A percentile compares a stretch with the other conserved stretches of the same genome.
These are phyloP conservation scores for Tylochromis polylepis DNA, from an alignment of 2,113 vertebrate genomes.

Conservation along the genomic window DNA sequence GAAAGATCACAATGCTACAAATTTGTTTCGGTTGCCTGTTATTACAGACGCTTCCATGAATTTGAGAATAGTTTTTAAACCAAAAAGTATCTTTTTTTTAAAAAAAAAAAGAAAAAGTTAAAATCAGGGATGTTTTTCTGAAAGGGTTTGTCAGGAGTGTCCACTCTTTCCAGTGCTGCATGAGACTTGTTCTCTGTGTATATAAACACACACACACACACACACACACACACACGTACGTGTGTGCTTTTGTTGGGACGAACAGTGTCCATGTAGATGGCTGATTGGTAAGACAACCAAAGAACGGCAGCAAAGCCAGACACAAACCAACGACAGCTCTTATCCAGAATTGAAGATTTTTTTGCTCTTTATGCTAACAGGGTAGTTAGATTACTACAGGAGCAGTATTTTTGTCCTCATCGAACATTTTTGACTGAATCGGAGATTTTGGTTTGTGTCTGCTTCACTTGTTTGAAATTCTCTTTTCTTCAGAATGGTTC, in stretches of 20 bases:
- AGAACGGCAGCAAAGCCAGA: conserved; percentile 18
- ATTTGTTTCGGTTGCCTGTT: neutral
- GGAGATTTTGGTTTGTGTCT: conserved; percentile 8
- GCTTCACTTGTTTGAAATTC: conserved; percentile 1
- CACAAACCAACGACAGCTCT: neutral
- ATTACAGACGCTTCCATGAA: neutral
- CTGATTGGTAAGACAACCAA: conserved; percentile 22
- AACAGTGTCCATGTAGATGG: conserved; percentile 62
- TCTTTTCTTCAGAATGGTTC: neutral
- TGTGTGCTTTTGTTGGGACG: neutral
- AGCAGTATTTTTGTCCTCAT: neutral
- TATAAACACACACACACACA: neutral
- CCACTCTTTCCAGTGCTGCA: conserved; percentile 20
- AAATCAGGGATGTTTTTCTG: neutral
- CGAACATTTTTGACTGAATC: fast-evolving
- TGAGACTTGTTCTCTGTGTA: neutral
- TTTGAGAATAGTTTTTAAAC: neutral
- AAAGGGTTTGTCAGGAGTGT: neutral
- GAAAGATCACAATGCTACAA: neutral
- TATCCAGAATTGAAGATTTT: neutral
- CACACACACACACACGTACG: neutral
- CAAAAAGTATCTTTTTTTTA: neutral
- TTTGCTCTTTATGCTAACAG: neutral
- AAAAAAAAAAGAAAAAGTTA: neutral
- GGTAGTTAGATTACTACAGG: neutral